phyloP scores from a whole-genome alignment of 1,140 invertebrate genomes.

The Calliphora vicina region DNA sequence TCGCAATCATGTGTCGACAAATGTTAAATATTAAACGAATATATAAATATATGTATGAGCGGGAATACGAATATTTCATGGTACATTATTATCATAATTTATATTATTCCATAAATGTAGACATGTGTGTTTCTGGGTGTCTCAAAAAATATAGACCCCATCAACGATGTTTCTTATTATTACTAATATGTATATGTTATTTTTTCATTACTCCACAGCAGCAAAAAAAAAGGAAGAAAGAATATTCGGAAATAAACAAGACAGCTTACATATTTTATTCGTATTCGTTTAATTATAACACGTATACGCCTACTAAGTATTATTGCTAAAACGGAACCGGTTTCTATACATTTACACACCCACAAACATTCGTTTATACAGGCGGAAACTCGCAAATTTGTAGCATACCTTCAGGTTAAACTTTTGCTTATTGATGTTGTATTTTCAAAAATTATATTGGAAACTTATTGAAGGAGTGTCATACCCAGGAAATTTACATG shows the following conservation, averaged over 20 bases:
- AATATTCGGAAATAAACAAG: neutral
- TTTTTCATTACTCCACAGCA: neutral
- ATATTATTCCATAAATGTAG: neutral
- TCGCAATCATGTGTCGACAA: too few relatives aligned
- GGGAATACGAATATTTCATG: neutral
- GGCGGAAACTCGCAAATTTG: too few relatives aligned
- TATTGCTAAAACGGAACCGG: neutral
- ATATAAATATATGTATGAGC: neutral
- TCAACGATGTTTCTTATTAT: neutral
- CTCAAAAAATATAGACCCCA: neutral
- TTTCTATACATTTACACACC: too few relatives aligned
- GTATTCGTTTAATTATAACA: neutral
- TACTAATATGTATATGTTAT: neutral
- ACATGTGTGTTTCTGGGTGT: neutral
- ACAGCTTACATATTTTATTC: neutral
- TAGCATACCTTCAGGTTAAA: too few relatives aligned
- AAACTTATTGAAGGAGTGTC: too few relatives aligned
- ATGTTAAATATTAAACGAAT: too few relatives aligned
- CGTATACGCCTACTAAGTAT: conserved; percentile 3
- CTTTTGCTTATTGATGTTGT: too few relatives aligned
- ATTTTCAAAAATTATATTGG: too few relatives aligned
- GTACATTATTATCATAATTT: neutral
- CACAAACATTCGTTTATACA: too few relatives aligned
- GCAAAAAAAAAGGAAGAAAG: neutral
- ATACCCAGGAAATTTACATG: too few relatives aligned